Conservation (phyloP, 2,888 invertebrate species). For the Formica aserva region DNA sequence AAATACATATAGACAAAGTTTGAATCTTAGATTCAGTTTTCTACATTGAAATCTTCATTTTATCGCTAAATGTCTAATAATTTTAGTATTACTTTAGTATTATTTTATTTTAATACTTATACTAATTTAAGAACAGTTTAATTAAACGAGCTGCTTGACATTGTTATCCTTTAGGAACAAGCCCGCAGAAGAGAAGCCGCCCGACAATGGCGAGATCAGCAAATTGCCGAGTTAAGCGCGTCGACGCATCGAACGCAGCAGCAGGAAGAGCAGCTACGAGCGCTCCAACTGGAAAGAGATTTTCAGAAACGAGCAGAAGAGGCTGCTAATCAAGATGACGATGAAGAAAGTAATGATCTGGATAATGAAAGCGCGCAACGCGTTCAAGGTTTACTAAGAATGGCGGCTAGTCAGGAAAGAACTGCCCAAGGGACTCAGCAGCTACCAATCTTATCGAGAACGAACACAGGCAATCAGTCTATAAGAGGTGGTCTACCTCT, state of each 20-base stretch:
- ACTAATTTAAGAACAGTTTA: neutral
- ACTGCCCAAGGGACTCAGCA: conserved; percentile 67
- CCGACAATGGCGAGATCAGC: conserved; percentile 93
- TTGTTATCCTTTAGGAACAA: conserved; percentile 86
- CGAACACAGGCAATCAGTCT: conserved; percentile 78
- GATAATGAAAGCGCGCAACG: conserved; percentile 85
- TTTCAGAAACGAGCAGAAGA: conserved; percentile 97
- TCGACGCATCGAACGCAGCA: conserved; percentile 90
- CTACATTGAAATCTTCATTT: neutral
- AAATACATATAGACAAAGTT: neutral
- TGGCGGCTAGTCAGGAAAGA: conserved; percentile 84
- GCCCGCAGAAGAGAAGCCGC: conserved; percentile 92
- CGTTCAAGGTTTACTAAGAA: conserved; percentile 87
- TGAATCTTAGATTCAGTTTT: neutral
- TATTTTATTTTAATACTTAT: neutral
- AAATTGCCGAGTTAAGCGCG: conserved; percentile 92
- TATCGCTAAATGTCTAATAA: neutral
- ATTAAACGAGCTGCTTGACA: neutral
- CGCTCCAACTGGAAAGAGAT: conserved; percentile 96
- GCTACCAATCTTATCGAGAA: conserved; percentile 80
- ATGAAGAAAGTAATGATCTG: conserved; percentile 86
- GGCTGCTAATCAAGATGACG: conserved; percentile 90
- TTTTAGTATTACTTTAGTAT: neutral
- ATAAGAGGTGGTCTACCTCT: conserved; percentile 78
- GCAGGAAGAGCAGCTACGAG: conserved; percentile 95